Conservation (phyloP, 2,888 invertebrate genomes). For the Acanthopleura granulata region DNA sequence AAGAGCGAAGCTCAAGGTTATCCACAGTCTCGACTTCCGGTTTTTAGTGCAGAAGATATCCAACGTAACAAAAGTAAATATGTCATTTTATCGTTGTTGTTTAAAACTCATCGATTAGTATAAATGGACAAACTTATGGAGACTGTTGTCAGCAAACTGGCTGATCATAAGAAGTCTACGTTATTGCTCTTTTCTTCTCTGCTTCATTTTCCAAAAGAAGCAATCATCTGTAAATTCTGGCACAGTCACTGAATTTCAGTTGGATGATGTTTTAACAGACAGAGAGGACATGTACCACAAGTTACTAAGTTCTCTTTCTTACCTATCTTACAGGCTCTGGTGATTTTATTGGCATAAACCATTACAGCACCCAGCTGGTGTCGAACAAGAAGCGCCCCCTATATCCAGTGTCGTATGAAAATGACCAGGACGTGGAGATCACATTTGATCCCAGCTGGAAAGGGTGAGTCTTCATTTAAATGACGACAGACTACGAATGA, state of each 20-base stretch:
- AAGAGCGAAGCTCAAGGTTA: constrained; percentile 50
- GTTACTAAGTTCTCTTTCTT: background rate
- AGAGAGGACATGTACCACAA: no score
- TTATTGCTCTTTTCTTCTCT: background rate
- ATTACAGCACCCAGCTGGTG: constrained; percentile 73
- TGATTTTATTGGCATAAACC: constrained; percentile 83
- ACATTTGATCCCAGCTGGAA: constrained; percentile 45
- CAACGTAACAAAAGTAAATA: constrained; percentile 50
- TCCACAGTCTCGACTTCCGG: constrained; percentile 41
- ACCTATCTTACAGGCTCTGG: constrained; percentile 70
- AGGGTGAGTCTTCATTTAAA: background rate
- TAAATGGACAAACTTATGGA: no score
- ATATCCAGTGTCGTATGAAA: constrained; percentile 33
- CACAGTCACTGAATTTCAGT: no score
- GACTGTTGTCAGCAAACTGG: no score
- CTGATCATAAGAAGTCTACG: no score
- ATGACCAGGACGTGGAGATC: constrained; percentile 41
- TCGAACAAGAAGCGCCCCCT: background rate
- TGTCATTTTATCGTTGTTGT: background rate
- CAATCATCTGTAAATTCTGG: no score
- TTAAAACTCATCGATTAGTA: no score
- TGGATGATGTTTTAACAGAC: no score
- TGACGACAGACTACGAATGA: no score
- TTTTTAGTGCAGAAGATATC: constrained; percentile 61
- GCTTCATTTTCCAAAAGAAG: no score